Percentiles rank a stretch among this genome's conserved stretches.
These are phyloP conservation scores for Baronia brevicornis DNA, from an alignment of 2,888 invertebrate species.

Conservation along the genomic window DNA sequence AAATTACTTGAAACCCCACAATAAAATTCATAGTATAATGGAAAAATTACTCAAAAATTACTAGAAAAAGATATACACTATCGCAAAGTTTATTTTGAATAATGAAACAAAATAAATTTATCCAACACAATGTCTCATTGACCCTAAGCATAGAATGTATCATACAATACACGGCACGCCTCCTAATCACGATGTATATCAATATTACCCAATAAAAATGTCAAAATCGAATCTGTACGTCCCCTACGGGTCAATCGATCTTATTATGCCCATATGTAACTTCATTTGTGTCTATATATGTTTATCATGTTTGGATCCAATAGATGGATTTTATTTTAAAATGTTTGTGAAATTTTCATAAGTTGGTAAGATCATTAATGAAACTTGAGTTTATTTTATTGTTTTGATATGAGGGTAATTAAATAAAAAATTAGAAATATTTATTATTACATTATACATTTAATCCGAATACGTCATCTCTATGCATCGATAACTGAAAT, in stretches of 20 bases:
- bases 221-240: constrained; percentile 59
- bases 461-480: no score
- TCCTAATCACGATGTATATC: constrained; percentile 59
- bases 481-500: no score
- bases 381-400: no score
- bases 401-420: neutral
- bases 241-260: constrained; percentile 52
- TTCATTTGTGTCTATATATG: constrained; percentile 14
- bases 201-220: constrained; percentile 65
- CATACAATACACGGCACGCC: constrained; percentile 37
- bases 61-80: constrained; percentile 11
- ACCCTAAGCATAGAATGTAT: constrained; percentile 40
- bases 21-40: constrained; percentile 7
- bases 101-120: constrained; percentile 6
- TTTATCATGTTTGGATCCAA: constrained; percentile 15
- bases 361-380: no score
- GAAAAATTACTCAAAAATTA: constrained; percentile 4
- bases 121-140: constrained; percentile 13
- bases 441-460: no score
- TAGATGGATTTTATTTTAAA: neutral
- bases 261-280: constrained; percentile 10
- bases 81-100: neutral
- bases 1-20: neutral
- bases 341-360: no score
- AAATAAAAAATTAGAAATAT: constrained; percentile 2